Base-by-base conservation (phyloP, 2,113 vertebrate species). In the Zeus faber region DNA sequence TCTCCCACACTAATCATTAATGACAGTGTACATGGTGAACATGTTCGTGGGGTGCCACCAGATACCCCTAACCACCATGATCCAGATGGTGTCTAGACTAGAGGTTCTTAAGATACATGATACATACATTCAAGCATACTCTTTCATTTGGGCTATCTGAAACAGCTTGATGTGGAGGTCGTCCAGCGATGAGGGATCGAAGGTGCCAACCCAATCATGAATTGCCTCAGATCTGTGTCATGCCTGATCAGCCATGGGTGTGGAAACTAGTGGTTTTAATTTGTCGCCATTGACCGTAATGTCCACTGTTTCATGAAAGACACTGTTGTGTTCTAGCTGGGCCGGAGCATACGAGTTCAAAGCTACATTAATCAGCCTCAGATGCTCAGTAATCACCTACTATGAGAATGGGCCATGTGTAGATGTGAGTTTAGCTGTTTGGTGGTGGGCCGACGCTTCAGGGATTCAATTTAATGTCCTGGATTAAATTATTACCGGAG, bases 41-140 rank as follows among this genome's bases (percentile, higher is more conserved):
- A 20, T 41, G 53, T 54, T 60, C 14, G 9, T 45, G 49, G 21
- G 33, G 70, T n/a, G 17, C 26, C 45, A 65, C 47, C 22, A 29
- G 59, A 75, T 67, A 64, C 47, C 16, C 23, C 7, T 27, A 44
- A 61, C 55, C 59, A 29, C 69, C 47, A 22, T 62, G 48, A 41
- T 72, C 81, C 77, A 83, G 74, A 83, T 78, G 68, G 77, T 49
- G 76, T 85, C 85, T 85, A 79, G 79, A 81, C 81, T 40, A 5
- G 45, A 49, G 29, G 39, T 54, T 50, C 54, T 24, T 33, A 20
- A 65, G 72, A 75, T 74, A 70, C 60, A 14, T 2, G 45, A 68
- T 63, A 53, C 60, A 57, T 44, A 40, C 44, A 24, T 27, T 43
- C 22, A 6, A 26, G 22, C 33, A n/a, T n/a, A n/a, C n/a, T n/a